phyloP scores from a whole-genome alignment of 1,140 invertebrate genomes.

The Cardiocondyla obscurior region DNA sequence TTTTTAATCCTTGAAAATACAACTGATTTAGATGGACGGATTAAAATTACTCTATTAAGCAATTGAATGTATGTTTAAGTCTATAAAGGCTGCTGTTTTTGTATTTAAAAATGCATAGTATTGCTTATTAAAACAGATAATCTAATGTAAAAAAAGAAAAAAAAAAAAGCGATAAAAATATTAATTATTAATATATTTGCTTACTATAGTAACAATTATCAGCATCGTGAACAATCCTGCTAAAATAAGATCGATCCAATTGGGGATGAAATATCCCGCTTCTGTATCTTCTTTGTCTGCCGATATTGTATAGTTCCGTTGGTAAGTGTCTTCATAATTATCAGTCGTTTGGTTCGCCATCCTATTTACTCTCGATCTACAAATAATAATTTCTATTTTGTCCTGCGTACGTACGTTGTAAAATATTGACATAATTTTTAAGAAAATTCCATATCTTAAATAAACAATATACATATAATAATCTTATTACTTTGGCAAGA shows the following conservation, averaged over 20 bases:
- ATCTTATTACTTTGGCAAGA: background rate
- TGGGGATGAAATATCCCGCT: slow-evolving; percentile 67
- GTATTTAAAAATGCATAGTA: background rate
- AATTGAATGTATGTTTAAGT: background rate
- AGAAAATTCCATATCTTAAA: slow-evolving; percentile 1
- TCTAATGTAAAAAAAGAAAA: background rate
- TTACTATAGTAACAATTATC: slow-evolving; percentile 82
- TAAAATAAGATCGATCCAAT: slow-evolving; percentile 77
- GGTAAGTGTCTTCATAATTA: slow-evolving; percentile 67
- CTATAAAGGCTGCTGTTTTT: background rate
- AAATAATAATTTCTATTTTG: slow-evolving; percentile 56
- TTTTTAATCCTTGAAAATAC: background rate
- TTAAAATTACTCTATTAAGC: background rate
- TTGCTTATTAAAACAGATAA: background rate
- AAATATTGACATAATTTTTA: slow-evolving; percentile 21
- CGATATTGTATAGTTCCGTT: slow-evolving; percentile 65
- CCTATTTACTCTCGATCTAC: slow-evolving; percentile 68
- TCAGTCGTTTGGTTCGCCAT: slow-evolving; percentile 70
- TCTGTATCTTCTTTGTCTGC: slow-evolving; percentile 46
- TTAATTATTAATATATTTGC: slow-evolving; percentile 17
- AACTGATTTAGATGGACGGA: too few relatives aligned
- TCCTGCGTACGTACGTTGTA: slow-evolving; percentile 34
- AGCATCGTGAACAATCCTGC: slow-evolving; percentile 78
- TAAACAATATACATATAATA: background rate
- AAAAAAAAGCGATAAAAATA: background rate